These are phyloP conservation scores for Apostichopus japonicus DNA, from an alignment of 35 echinoderm and acorn worm genomes.

Conservation along the genomic window DNA sequence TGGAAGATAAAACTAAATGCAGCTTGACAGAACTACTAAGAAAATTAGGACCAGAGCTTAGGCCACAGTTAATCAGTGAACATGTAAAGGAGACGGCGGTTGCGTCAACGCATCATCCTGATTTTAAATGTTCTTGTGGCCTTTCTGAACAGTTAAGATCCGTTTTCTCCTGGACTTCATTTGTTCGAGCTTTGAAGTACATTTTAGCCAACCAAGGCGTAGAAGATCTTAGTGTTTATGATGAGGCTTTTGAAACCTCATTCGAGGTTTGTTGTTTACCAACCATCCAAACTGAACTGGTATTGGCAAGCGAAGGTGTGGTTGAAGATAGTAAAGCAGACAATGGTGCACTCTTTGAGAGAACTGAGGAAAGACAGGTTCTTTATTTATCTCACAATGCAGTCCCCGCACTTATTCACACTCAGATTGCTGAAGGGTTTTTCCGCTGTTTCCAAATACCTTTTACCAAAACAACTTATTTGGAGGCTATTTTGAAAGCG, in stretches of 20 bases:
- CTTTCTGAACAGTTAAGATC: not conserved
- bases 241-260: not conserved
- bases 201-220: not conserved
- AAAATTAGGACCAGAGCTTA: not conserved
- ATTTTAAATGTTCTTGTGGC: not conserved
- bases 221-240: not conserved
- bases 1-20: not conserved
- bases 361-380: not conserved
- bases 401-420: not conserved
- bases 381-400: constrained; percentile 16
- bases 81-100: not conserved
- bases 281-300: not conserved
- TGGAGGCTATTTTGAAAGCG: constrained; percentile 6
- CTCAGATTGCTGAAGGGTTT: constrained; percentile 8
- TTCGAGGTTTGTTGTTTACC: not conserved
- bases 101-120: not conserved
- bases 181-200: not conserved
- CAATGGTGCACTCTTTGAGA: not conserved
- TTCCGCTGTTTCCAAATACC: not conserved
- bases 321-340: not conserved
- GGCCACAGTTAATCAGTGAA: not conserved
- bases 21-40: not conserved
- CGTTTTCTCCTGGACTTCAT: not conserved
- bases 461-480: not conserved
- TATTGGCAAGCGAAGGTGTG: not conserved